Base-by-base conservation (phyloP, 53 echinoderm and acorn worm species). In the Crossaster papposus region DNA sequence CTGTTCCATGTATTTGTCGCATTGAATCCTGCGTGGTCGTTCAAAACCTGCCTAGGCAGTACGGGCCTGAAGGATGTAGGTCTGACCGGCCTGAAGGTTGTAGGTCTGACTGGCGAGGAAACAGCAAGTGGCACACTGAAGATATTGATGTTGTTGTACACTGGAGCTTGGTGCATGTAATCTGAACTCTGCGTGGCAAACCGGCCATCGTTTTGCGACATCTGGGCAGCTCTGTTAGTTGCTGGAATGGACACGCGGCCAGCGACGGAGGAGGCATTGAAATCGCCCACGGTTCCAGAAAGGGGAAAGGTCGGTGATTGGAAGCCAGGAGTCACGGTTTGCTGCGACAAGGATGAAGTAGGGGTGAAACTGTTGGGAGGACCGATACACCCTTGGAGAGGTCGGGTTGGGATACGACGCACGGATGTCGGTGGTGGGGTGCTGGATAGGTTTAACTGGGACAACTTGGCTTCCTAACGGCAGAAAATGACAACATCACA, bases 321-420 rank as follows among this genome's bases (percentile, higher is more conserved):
- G 91, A 13, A 33, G 15, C 71, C 24, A 36, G 86, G 53, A 24
- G 29, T 54, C 77, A 62, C 51, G 30, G 36, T 72, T 5, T 36
- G 34, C 4, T 77, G 71, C 51, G 89, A 73, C 50, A n/a, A 36
- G 32, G 79, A 51, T 18, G 24, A 26, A 31, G 38, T 28, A 5
- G 18, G 55, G 33, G 44, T 28, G 68, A 68, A 33, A 2, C 13
- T 17, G 75, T 44, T 44, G 44, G 30, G 75, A 34, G 30, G 5
- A 33, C 72, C 36, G 15, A 36, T 4, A 36, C 36, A 72, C 54
- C 87, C 73, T 70, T 87, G 82, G 88, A 64, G 52, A 54, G 72
- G 88, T 62, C 90, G 55, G 82, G 88, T 65, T 24, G 90, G 93
- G 76, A 89, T 80, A 36, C 88, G 77, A 52, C 23, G 80, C 8